A percentile compares a stretch with the other conserved stretches of the same genome.
Evolutionary conservation across 2,113 vertebrate genomes (phyloP).

Genomic region (Leucoraja erinaceus): DNA sequence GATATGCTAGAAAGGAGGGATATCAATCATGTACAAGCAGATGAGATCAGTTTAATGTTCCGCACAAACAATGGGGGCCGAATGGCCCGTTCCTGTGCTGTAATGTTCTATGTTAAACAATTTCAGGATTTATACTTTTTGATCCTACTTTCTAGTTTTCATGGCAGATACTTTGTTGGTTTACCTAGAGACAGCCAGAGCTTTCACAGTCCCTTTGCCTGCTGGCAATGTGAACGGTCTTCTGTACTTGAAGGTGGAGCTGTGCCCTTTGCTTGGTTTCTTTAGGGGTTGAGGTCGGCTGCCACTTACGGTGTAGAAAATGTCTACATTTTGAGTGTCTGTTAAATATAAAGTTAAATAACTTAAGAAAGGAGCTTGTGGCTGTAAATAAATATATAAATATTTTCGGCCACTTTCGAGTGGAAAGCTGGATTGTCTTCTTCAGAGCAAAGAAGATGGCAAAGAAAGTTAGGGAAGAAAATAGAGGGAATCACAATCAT

Average conservation of each 20-base stretch:
- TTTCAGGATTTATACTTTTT: not conserved
- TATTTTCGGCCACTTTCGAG: not conserved
- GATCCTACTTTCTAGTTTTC: not conserved
- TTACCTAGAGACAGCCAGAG: conserved; percentile 77
- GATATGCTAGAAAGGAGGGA: no score
- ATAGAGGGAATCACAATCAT: not conserved
- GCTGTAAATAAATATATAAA: not conserved
- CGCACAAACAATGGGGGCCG: no score
- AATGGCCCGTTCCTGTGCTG: no score
- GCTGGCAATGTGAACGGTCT: conserved; percentile 67
- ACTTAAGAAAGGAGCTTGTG: not conserved
- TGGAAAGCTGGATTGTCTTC: not conserved
- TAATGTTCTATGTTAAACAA: not conserved
- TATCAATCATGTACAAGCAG: no score
- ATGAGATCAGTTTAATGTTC: no score
- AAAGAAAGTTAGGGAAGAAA: not conserved
- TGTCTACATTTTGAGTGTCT: conserved; percentile 70
- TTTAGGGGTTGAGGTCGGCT: conserved; percentile 67
- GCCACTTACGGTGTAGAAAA: conserved; percentile 86
- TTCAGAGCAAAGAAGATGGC: not conserved
- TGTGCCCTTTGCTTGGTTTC: conserved; percentile 52
- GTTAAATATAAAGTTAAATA: conserved; percentile 27
- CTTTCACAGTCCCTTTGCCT: conserved; percentile 75
- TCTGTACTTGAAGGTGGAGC: conserved; percentile 67
- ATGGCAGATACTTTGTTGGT: conserved; percentile 39